Base-by-base conservation (phyloP, 2,888 invertebrate species). In the Eupithecia subumbrata region DNA sequence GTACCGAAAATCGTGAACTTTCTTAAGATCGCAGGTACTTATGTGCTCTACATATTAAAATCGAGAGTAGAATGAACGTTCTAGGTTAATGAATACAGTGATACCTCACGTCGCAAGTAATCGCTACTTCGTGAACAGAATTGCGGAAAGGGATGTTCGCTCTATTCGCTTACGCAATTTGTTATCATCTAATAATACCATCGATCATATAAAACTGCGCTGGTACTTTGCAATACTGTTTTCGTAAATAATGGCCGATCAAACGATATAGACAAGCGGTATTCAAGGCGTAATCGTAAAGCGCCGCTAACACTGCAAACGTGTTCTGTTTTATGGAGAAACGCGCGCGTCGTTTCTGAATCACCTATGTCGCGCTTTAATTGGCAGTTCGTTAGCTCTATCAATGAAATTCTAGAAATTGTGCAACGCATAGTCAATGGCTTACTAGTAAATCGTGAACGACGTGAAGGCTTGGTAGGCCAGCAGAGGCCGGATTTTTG, bases 241-340 rank as follows among this genome's bases (percentile, higher is more conserved):
- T 75, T 75, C 64, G 52, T 71, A 71, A 77, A 77, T 72, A 77
- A 75, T 72, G 69, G 66, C 48, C 63, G 70, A 72, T 73, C 48
- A 34, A 72, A 74, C 40, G 37, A 25, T 66, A 34, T 56, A 22
- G 22, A 43, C 37, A 45, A 67, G 37, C 34, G 68, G 14, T 67
- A 18, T 60, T 56, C 74, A 75, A 69, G 64, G 52, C 45, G 68
- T 37, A 16, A 22, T 67, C 22, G 52, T 68, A 43, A 68, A 43
- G 22, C 68, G 68, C 68, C 68, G 43, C 68, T 68, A 43, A 12
- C 66, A 66, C 67, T 25, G 14, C 64, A 5, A 40, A 40, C 40
- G 5, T 68, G 43, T 68, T n/a, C n/a, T 43, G 43, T 22, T 68
- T 68, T 68, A 68, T 45, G 43, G 68, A 68, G 22, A 68, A 25